phyloP scores from a whole-genome alignment of 2,113 vertebrate genomes.

The Urocitellus parryii region DNA sequence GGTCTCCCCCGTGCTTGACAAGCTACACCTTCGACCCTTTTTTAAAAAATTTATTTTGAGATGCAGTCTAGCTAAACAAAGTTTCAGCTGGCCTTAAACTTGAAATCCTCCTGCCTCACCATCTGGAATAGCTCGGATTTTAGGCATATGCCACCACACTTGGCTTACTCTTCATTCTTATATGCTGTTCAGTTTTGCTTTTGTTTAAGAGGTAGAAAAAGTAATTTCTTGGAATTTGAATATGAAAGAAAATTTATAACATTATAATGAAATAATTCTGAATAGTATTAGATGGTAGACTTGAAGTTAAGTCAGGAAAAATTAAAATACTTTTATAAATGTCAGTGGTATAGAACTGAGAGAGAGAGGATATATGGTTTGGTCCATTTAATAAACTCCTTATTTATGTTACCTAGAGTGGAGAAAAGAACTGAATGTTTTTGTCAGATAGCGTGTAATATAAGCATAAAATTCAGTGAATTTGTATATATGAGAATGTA shows the following conservation, averaged over 20 bases:
- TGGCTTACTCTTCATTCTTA: neutral
- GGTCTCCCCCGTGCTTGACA: neutral
- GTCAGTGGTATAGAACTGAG: neutral
- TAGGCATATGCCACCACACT: neutral
- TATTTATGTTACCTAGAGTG: neutral
- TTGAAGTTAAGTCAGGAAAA: neutral
- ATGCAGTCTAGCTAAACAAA: neutral
- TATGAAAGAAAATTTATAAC: neutral
- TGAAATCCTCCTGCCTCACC: neutral
- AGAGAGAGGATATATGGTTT: neutral
- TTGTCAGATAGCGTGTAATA: neutral
- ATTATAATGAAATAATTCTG: slow-evolving; percentile 39
- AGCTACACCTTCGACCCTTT: neutral
- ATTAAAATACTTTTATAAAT: slow-evolving; percentile 28
- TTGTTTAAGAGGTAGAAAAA: slow-evolving; percentile 30
- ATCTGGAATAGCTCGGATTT: neutral
- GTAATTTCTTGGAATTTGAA: slow-evolving; percentile 36
- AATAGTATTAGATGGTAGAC: slow-evolving; percentile 38
- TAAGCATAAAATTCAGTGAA: slow-evolving; percentile 24
- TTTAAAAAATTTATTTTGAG: neutral
- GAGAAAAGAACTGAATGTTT: slow-evolving; percentile 14
- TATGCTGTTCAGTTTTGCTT: neutral
- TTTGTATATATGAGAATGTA: neutral
- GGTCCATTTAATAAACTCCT: slow-evolving; percentile 1
- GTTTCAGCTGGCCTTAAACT: neutral